Base-by-base conservation (phyloP, 2,888 invertebrate genomes). In the Chrysolina oricalcia region DNA sequence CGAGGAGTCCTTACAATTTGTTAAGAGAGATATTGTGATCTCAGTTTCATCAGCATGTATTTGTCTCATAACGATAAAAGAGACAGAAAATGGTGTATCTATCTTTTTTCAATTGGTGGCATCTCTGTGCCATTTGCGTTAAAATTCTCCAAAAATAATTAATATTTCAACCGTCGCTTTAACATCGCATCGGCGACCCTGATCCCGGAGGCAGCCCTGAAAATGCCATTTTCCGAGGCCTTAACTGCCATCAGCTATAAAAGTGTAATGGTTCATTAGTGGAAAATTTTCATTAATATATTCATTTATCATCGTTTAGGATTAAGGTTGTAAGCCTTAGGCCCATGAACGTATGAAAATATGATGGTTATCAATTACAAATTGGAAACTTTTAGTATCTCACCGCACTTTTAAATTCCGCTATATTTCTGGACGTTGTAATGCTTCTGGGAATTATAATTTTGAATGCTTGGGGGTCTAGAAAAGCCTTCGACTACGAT, bases 231-330 rank as follows among this genome's bases (percentile, higher is more conserved):
- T 66, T 66, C 23, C 35, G 11, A 62, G 59, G 65, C 71, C 67
- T 40, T 71, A 67, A 17, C 50, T 63, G 70, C 13, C 40, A 15
- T 27, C 56, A 40, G 77, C 72, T 23, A 66, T 79, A 77, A 79
- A 75, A 76, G 73, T 75, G 66, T 59, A 75, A 78, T 72, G 76
- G 76, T 79, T 77, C 77, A 77, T 76, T 76, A 76, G 72, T 62
- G 72, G 74, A 69, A 75, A 73, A 78, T 74, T 79, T 79, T 79
- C 76, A 79, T 79, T 78, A 76, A 73, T 73, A 70, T 73, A 76
- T 76, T 76, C 73, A 76, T 76, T 76, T 76, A 76, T 76, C 76
- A 76, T 73, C 67, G 70, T 73, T 68, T 56, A 56, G 64, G 67
- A 70, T 67, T 59, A 63, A 66, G 72, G 73, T 70, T 70, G 41